Evolutionary conservation across 1,140 invertebrate genomes (phyloP), one percentile per base, ranked within the genome.

Genomic region (Spodoptera frugiperda): DNA sequence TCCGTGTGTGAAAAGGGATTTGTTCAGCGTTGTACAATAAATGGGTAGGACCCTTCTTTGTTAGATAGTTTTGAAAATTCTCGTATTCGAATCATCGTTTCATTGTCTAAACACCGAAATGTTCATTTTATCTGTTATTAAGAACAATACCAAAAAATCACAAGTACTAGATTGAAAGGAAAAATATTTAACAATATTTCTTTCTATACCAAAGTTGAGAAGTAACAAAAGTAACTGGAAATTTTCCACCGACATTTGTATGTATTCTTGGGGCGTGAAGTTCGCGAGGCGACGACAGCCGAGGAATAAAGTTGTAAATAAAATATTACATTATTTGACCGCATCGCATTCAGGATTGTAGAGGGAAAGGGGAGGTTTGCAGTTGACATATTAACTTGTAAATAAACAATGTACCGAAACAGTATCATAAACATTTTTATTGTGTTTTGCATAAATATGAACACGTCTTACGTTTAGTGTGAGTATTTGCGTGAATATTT

Each of bases 311-410:
- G 71, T 61, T 73, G 71, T 73, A 55, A 73, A 73, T 73, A 73
- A 61, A 73, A 73, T 73, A 73, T 73, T 48, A 73, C 71, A 48
- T 73, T 73, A 54, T 73, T 73, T 61, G 71, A 73, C 71, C 71
- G 44, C 44, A 73, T 73, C 71, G 71, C 71, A n/a, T 59, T 73
- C n/a, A 21, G 39, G 49, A 6, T 10, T 39, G 9, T 39, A 39
- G 4, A 5, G 33, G 44, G 71, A 44, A 49, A 48, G 21, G 30
- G 44, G 17, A 10, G 54, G 54, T 44, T n/a, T 73, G 71, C 71
- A 73, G 71, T 61, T 49, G 70, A 73, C 55, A 54, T 73, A 73
- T 59, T 73, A 59, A 59, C 54, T 59, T 73, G 17, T 73, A 59
- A 61, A 73, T 73, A 73, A 73, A 49, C 12, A 73, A 59, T 73